These are phyloP conservation scores for Empis stercorea DNA, from an alignment of 2,888 invertebrate species.

Conservation along the genomic window DNA sequence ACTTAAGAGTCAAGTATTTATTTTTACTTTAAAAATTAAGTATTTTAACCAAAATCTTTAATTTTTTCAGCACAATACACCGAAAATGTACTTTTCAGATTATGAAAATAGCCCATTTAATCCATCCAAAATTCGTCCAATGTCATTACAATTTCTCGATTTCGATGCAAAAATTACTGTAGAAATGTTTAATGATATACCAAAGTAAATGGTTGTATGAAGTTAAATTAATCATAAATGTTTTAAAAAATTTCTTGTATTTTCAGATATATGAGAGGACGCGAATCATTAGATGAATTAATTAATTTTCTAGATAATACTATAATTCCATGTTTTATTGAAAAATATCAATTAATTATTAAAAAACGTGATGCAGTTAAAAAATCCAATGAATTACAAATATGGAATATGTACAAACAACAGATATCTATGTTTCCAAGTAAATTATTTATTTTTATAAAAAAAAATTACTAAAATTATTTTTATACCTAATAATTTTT, in stretches of 20 bases:
- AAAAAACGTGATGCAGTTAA: slow-evolving; percentile 18
- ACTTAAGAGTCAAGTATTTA: not conserved
- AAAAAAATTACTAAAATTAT: not conserved
- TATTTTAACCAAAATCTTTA: not conserved
- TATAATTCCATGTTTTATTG: slow-evolving; percentile 22
- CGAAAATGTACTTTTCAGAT: slow-evolving; percentile 18
- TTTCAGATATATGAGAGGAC: slow-evolving; percentile 23
- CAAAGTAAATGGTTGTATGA: slow-evolving; percentile 17
- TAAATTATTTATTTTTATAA: slow-evolving; percentile 7
- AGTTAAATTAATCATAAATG: not conserved
- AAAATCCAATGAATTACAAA: slow-evolving; percentile 17
- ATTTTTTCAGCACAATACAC: slow-evolving; percentile 9
- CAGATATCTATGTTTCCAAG: slow-evolving; percentile 21
- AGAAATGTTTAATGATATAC: slow-evolving; percentile 20
- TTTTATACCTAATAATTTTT: no score
- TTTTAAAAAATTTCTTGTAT: not conserved
- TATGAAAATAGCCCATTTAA: slow-evolving; percentile 21
- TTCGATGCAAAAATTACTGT: slow-evolving; percentile 18
- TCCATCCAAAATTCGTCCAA: slow-evolving; percentile 11
- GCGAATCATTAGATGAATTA: slow-evolving; percentile 21
- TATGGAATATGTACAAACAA: slow-evolving; percentile 23
- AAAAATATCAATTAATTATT: slow-evolving; percentile 23
- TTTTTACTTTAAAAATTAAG: no score
- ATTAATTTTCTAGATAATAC: slow-evolving; percentile 17
- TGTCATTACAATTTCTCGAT: slow-evolving; percentile 21